Base-by-base conservation (phyloP, 2,797 vertebrate genomes). In the Takifugu ocellatus region DNA sequence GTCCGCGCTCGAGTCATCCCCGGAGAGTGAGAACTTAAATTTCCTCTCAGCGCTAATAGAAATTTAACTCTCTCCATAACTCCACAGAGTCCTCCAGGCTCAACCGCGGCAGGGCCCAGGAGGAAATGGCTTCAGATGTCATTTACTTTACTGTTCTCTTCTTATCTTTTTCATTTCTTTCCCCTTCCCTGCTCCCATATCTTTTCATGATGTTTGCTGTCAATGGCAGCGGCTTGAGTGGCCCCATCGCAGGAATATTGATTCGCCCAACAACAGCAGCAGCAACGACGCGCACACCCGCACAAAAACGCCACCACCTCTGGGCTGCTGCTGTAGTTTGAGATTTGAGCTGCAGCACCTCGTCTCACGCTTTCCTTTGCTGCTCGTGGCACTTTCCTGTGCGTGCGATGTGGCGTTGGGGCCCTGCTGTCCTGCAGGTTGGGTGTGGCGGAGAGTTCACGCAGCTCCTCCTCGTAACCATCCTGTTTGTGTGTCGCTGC, bases 141-240 rank as follows among this genome's bases (percentile, higher is more conserved):
- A 91, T 91, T 91, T 90, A 87, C 89, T 90, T 91, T 90, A 91
- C 89, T 86, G 87, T 90, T 91, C 88, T 90, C 84, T 77, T 87
- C 90, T 91, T 90, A 91, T 91, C 90, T 90, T 88, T 91, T 88
- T 91, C 87, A 89, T 89, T 91, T 90, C 83, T 90, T 83, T 74
- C 82, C 75, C 74, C 67, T 84, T 78, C 86, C 82, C 83, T 84
- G 81, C 85, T 86, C 80, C 86, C 86, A 88, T 91, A 91, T 91
- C 89, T 90, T 91, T 89, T 92, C 87, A 91, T 89, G 90, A 92
- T 92, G 89, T 89, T 90, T 91, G 88, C 87, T 88, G 89, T 90
- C 90, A 91, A 85, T 88, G 84, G 87, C 79, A 78, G 82, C 79
- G 80, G 88, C 81, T 89, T 85, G 87, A 91, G 87, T 88, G 87